A percentile compares a stretch with the other conserved stretches of the same genome.
These are phyloP conservation scores for Acanthurus leucopareius DNA, from an alignment of 2,797 vertebrate genomes.

Conservation along the genomic window DNA sequence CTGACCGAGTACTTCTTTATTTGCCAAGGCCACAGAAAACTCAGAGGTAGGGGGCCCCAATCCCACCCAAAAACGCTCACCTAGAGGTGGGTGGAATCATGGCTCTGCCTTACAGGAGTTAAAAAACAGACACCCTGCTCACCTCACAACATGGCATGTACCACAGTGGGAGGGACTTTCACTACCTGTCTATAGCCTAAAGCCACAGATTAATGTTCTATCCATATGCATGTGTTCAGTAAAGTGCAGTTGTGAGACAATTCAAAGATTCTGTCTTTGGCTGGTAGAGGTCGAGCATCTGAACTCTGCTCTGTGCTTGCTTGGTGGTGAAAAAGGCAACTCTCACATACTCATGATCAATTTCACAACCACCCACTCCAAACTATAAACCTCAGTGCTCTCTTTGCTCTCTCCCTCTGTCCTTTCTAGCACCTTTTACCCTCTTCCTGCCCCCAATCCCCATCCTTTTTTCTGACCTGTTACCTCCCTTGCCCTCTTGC, in stretches of 20 bases:
- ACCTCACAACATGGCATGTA: too few species aligned
- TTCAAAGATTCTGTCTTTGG: neutral
- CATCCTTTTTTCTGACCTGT: slow-evolving; percentile 29
- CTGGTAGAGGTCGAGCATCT: neutral
- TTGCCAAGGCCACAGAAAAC: too few species aligned
- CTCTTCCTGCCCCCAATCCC: neutral
- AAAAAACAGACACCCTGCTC: too few species aligned
- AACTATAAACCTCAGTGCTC: slow-evolving; percentile 14
- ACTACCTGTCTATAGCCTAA: too few species aligned
- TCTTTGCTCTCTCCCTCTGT: slow-evolving; percentile 6
- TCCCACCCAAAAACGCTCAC: too few species aligned
- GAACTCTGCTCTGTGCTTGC: neutral
- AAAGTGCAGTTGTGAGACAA: slow-evolving; percentile 1
- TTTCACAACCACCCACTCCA: slow-evolving; percentile 3
- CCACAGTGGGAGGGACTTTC: too few species aligned
- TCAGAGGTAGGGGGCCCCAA: too few species aligned
- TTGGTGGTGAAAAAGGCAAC: slow-evolving; percentile 2
- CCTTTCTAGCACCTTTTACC: slow-evolving; percentile 23
- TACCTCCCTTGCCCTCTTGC: slow-evolving; percentile 5
- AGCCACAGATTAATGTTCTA: too few species aligned
- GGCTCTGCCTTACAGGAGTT: too few species aligned
- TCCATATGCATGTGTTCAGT: neutral
- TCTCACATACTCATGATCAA: neutral
- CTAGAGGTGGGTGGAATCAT: too few species aligned
- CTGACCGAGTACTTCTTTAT: too few species aligned